These are phyloP conservation scores for Cataglyphis rosenhaueri DNA, from an alignment of 2,888 invertebrate genomes.

Conservation along the genomic window DNA sequence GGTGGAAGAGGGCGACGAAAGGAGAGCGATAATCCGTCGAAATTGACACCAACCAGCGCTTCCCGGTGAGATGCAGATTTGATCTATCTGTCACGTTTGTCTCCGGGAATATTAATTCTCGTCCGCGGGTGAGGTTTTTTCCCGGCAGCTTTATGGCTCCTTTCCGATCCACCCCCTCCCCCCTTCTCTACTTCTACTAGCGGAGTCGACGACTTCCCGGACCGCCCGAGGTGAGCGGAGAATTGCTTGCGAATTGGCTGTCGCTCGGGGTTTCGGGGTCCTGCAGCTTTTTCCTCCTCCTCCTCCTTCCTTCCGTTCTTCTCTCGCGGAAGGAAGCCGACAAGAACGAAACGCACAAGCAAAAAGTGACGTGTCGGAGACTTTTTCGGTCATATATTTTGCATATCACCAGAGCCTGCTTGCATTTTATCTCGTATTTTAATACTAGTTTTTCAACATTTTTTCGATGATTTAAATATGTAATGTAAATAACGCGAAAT, in stretches of 20 bases:
- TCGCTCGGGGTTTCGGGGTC: slow-evolving; percentile 79
- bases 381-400: slow-evolving; percentile 12
- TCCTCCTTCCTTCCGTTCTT: slow-evolving; percentile 60
- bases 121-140: slow-evolving; percentile 68
- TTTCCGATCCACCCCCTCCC: slow-evolving; percentile 46
- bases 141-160: slow-evolving; percentile 71
- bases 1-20: slow-evolving; percentile 18
- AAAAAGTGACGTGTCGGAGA: slow-evolving; percentile 31
- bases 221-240: slow-evolving; percentile 79
- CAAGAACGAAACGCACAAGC: slow-evolving; percentile 47
- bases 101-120: slow-evolving; percentile 84
- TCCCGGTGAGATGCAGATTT: slow-evolving; percentile 83
- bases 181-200: slow-evolving; percentile 53
- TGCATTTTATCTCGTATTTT: neutral
- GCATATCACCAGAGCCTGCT: neutral
- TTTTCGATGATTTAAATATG: neutral
- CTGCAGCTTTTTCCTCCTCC: slow-evolving; percentile 56
- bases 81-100: slow-evolving; percentile 85
- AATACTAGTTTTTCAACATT: neutral
- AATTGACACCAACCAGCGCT: slow-evolving; percentile 81
- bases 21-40: slow-evolving; percentile 80
- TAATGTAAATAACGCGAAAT: neutral
- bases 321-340: slow-evolving; percentile 43
- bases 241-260: slow-evolving; percentile 84
- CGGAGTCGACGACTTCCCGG: slow-evolving; percentile 60